Evolutionary conservation across 2,888 invertebrate genomes (phyloP).

Genomic region (Coelopa pilipes): DNA sequence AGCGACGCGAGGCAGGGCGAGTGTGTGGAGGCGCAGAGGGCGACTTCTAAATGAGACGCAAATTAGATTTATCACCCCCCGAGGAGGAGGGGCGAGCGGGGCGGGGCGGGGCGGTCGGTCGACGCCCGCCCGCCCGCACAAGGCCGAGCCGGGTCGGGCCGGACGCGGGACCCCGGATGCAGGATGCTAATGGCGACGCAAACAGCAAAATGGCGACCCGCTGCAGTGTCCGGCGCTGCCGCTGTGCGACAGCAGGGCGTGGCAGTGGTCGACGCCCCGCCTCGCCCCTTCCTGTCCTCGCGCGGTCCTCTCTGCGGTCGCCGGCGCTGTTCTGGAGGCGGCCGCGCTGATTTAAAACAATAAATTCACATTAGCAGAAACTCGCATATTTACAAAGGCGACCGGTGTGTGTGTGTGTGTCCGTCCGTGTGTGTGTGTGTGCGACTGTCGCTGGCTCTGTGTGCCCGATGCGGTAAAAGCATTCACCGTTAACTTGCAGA

Average conservation of each 20-base stretch:
- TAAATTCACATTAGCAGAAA: constrained; percentile 64
- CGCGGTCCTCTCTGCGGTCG: background rate
- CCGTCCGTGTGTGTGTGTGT: constrained; percentile 10
- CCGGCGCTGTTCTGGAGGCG: background rate
- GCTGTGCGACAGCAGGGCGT: constrained; percentile 15
- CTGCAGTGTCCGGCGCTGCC: background rate
- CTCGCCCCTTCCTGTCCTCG: too few species aligned
- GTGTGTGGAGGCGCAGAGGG: background rate
- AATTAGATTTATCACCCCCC: constrained; percentile 58
- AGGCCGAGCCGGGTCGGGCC: background rate
- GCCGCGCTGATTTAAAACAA: constrained; percentile 51
- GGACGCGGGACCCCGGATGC: background rate
- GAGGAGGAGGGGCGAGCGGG: background rate
- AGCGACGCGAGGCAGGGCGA: background rate
- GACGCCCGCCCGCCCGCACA: background rate
- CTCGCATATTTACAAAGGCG: constrained; percentile 51
- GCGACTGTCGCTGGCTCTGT: background rate
- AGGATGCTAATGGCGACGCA: constrained; percentile 15
- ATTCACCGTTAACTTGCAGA: constrained; percentile 58
- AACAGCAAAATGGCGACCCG: background rate
- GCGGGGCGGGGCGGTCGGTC: background rate
- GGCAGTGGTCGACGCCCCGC: background rate
- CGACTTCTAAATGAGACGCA: constrained; percentile 61
- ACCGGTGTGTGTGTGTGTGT: constrained; percentile 4
- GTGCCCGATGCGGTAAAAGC: constrained; percentile 49